A percentile compares a stretch with the other conserved stretches of the same genome.
Conservation (phyloP, 2,113 vertebrate species). For the Triplophysa rosa region DNA sequence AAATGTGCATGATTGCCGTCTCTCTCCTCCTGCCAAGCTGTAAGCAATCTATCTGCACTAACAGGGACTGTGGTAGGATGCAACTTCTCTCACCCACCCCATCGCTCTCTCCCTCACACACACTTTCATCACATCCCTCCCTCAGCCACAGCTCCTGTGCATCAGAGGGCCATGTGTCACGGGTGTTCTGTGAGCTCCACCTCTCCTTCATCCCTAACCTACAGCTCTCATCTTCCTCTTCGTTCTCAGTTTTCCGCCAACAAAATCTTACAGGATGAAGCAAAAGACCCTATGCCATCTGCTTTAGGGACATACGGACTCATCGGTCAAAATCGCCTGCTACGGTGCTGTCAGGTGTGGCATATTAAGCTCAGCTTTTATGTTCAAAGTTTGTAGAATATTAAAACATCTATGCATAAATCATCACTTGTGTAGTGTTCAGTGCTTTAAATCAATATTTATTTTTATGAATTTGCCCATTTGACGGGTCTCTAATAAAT, state of each 20-base stretch:
- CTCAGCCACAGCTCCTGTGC: constrained; percentile 15
- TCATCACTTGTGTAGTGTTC: not conserved
- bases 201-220: constrained; percentile 14
- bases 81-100: constrained; percentile 20
- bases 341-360: not conserved
- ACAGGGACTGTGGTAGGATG: constrained; percentile 26
- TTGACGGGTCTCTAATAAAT: too few species aligned
- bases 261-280: not conserved
- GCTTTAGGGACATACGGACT: not conserved
- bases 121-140: constrained; percentile 14
- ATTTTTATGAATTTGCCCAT: not conserved
- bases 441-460: not conserved
- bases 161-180: not conserved
- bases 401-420: constrained; percentile 3
- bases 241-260: not conserved
- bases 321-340: not conserved
- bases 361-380: not conserved
- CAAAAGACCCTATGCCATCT: constrained; percentile 25
- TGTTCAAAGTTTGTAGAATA: not conserved
- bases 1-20: constrained; percentile 64
- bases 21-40: constrained; percentile 30
- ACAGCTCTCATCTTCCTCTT: constrained; percentile 5
- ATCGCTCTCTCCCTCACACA: constrained; percentile 21
- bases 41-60: constrained; percentile 36
- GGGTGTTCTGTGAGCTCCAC: constrained; percentile 21